Evolutionary conservation across 2,797 vertebrate genomes (phyloP).

Genomic region (Huso huso): DNA sequence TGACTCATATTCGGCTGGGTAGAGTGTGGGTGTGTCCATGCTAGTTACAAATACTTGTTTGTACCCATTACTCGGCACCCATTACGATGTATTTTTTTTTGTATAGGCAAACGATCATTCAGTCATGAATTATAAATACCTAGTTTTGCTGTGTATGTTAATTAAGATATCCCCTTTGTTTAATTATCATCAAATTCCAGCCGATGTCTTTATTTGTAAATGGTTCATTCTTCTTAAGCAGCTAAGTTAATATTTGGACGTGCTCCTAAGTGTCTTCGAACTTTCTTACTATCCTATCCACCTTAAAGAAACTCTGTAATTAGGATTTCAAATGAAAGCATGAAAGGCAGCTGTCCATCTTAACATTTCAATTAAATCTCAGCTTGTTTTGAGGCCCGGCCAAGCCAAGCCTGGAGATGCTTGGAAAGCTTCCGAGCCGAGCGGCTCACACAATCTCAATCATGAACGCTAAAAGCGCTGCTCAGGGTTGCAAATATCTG

Average conservation of each 20-base stretch:
- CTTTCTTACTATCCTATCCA: slow-evolving; percentile 32
- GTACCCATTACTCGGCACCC: no score
- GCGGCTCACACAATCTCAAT: slow-evolving; percentile 28
- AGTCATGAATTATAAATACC: neutral
- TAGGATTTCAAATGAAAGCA: slow-evolving; percentile 18
- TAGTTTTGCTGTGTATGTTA: neutral
- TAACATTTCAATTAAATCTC: slow-evolving; percentile 33
- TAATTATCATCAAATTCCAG: slow-evolving; percentile 17
- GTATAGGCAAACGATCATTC: no score
- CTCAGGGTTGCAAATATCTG: slow-evolving; percentile 26
- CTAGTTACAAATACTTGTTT: no score
- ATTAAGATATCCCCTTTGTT: slow-evolving; percentile 15
- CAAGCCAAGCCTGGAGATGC: slow-evolving; percentile 20
- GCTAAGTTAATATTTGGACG: no score
- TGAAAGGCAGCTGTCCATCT: slow-evolving; percentile 29
- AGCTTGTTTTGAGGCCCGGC: slow-evolving; percentile 28
- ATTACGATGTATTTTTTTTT: neutral
- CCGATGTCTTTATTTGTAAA: neutral
- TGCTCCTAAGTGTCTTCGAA: slow-evolving; percentile 19
- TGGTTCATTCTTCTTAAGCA: neutral
- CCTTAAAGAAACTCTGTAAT: slow-evolving; percentile 37
- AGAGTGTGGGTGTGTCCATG: no score
- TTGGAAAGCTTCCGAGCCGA: slow-evolving; percentile 39
- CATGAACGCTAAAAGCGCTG: slow-evolving; percentile 21
- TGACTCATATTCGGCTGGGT: no score